Base-by-base conservation (phyloP, 2,888 invertebrate species). In the Cheiracanthium punctorium region DNA sequence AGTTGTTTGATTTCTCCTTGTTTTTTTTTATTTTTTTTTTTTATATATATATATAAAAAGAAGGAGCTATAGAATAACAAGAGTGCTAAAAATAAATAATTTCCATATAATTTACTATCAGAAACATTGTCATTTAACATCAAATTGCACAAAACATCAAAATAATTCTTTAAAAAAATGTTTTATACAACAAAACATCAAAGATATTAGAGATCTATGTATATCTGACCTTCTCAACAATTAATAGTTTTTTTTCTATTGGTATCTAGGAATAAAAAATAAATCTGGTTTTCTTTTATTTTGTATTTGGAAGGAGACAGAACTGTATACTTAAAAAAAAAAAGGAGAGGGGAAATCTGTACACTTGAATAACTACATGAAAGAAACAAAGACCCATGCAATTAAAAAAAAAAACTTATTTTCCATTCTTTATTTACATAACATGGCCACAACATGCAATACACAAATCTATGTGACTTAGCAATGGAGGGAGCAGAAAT, bases 371-470 rank as follows among this genome's bases (percentile, higher is more conserved):
- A 80, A 33, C 82, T 76, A 82, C 58, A 76, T 76, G 82, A 69
- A 80, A 77, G 72, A 80, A 80, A 65, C 43, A 80, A 72, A 52
- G 52, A 84, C 79, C 76, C 79, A 79, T 84, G 84, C 79, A 79
- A 77, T 84, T 67, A 84, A 79, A 82, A 77, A 71, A 75, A 24
- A 77, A 71, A 75, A 24, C 64, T 43, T 32, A 24, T 80, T 71
- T 79, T 86, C 64, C 80, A 81, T 75, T 74, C 72, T 80, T 87
- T 87, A 87, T 87, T 87, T 87, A 87, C 87, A 87, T 81, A 65
- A 87, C 87, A 87, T 80, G 81, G 71, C 76, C 87, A 87, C 76
- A 87, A 77, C 87, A 87, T 87, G 76, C 79, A 75, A 37, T 81
- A 87, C 72, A 87, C 77, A 81, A 86, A 43, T 80, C 80, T 74